Conservation (phyloP, 2,888 invertebrate species). For the Tinea trinotella region DNA sequence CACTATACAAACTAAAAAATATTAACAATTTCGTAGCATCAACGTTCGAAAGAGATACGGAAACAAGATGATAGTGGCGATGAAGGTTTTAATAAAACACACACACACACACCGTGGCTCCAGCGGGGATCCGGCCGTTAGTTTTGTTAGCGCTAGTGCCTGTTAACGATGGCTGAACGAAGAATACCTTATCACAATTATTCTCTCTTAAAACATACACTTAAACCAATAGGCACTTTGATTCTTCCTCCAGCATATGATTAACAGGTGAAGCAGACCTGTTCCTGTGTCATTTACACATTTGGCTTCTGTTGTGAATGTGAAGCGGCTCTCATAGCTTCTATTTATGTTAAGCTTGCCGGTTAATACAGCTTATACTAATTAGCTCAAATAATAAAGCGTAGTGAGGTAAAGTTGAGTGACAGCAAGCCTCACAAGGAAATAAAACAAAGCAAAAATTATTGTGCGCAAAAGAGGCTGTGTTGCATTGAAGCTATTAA, state of each 20-base stretch:
- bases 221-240: constrained; percentile 1
- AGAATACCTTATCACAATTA: constrained; percentile 6
- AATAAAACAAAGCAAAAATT: background rate
- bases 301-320: background rate
- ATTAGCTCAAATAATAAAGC: background rate
- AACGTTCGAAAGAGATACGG: constrained; percentile 34
- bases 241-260: constrained; percentile 3
- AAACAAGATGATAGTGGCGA: constrained; percentile 1
- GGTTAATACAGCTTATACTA: background rate
- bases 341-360: background rate
- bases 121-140: background rate
- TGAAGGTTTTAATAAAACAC: background rate
- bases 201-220: background rate
- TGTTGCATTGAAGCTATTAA: background rate
- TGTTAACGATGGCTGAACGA: constrained; percentile 6
- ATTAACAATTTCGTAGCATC: constrained; percentile 66
- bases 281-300: background rate
- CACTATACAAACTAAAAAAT: constrained; percentile 71
- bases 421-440: background rate
- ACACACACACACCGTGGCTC: background rate
- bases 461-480: background rate
- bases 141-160: background rate
- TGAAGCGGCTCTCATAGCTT: background rate
- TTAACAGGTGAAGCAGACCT: constrained; percentile 2
- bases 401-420: background rate